phyloP scores from a whole-genome alignment of 2,113 vertebrate genomes.

The Gadus chalcogrammus region DNA sequence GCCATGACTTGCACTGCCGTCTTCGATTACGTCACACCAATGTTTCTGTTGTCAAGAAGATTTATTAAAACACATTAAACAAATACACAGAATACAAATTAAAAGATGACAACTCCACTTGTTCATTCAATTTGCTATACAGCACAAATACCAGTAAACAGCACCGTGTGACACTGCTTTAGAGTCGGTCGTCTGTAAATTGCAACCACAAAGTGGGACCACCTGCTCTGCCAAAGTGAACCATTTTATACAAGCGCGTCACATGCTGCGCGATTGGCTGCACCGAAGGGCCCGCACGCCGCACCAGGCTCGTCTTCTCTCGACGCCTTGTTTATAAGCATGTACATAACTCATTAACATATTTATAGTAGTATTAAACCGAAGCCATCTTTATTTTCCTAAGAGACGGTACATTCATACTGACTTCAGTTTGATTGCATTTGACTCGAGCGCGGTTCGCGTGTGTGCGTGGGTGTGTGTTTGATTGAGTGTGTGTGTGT shows the following conservation, averaged over 20 bases:
- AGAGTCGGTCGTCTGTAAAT: slow-evolving; percentile 61
- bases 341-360: slow-evolving; percentile 74
- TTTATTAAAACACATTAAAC: slow-evolving; percentile 85
- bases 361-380: slow-evolving; percentile 77
- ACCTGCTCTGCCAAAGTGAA: slow-evolving; percentile 50
- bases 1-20: too few relatives aligned
- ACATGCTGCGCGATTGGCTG: slow-evolving; percentile 71
- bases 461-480: too few relatives aligned
- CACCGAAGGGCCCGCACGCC: slow-evolving; percentile 69
- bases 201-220: slow-evolving; percentile 40
- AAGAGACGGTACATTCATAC: slow-evolving; percentile 75
- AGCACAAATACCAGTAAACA: slow-evolving; percentile 58
- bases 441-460: slow-evolving; percentile 56
- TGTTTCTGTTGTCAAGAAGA: slow-evolving; percentile 65
- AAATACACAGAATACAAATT: slow-evolving; percentile 82
- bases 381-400: slow-evolving; percentile 67
- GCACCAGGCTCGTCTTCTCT: slow-evolving; percentile 65
- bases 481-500: too few relatives aligned
- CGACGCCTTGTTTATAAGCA: slow-evolving; percentile 75
- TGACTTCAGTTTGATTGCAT: slow-evolving; percentile 83
- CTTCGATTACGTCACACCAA: too few relatives aligned
- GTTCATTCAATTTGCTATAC: slow-evolving; percentile 65
- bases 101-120: slow-evolving; percentile 75
- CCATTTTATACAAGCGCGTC: slow-evolving; percentile 56
- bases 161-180: slow-evolving; percentile 46